Percentiles rank a stretch among this genome's conserved stretches.
Conservation (phyloP, 1,140 invertebrate genomes). For the Aricia agestis region DNA sequence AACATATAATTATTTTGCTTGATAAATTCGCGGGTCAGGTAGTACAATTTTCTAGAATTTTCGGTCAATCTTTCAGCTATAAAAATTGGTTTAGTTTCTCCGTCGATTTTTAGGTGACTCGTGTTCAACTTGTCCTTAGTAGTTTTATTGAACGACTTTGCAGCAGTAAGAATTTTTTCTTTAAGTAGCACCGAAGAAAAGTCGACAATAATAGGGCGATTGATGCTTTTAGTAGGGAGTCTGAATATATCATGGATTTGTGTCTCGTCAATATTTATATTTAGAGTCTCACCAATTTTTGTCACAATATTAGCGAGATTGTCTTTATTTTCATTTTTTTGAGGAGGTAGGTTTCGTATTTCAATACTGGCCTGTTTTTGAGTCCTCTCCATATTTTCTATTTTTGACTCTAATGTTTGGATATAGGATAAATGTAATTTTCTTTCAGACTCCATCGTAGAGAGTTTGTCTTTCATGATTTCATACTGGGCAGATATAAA, state of each 20-base stretch:
- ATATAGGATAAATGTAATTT: background rate
- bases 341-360: constrained; percentile 22
- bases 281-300: constrained; percentile 1
- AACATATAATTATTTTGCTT: constrained; percentile 24
- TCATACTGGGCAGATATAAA: background rate
- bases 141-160: constrained; percentile 18
- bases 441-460: background rate
- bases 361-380: constrained; percentile 18
- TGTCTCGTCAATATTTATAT: constrained; percentile 8
- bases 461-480: background rate
- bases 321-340: constrained; percentile 14
- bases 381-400: constrained; percentile 19
- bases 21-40: constrained; percentile 19
- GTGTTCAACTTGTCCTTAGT: constrained; percentile 24
- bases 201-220: constrained; percentile 19
- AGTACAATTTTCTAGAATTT: constrained; percentile 21
- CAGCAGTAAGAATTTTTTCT: constrained; percentile 11
- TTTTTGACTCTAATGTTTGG: constrained; percentile 19
- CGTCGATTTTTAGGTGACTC: constrained; percentile 10
- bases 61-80: constrained; percentile 21
- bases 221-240: background rate
- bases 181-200: constrained; percentile 21
- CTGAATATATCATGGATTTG: constrained; percentile 17
- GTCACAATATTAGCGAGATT: constrained; percentile 3
- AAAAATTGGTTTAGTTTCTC: constrained; percentile 17